Conservation (phyloP, 2,797 vertebrate species). For the Crypturellus tataupa region DNA sequence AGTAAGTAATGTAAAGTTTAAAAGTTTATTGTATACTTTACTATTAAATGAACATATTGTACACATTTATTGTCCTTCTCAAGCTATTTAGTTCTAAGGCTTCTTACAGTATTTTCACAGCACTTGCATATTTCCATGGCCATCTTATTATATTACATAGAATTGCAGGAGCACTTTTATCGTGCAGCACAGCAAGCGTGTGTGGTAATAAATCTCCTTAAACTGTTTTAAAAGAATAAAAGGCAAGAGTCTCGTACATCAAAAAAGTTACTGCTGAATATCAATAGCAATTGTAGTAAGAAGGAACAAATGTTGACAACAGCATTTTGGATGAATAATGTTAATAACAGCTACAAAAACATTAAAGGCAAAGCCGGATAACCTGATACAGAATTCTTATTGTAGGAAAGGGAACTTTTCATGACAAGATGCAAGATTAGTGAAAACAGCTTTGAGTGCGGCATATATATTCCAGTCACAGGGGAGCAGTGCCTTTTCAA, state of each 20-base stretch:
- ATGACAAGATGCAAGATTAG: not conserved
- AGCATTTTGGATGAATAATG: not conserved
- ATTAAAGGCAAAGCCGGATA: not conserved
- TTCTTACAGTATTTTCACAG: not conserved
- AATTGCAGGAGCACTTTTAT: not conserved
- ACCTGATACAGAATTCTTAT: not conserved
- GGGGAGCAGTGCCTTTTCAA: not conserved
- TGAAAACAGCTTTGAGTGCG: not conserved
- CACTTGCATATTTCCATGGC: not conserved
- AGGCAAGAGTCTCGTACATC: not conserved
- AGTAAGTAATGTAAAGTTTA: conserved; percentile 82
- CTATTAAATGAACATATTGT: rapidly evolving
- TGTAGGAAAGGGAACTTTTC: not conserved
- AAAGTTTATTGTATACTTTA: not conserved
- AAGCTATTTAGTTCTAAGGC: not conserved
- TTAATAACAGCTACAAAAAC: not conserved
- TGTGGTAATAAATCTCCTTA: not conserved
- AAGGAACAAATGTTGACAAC: not conserved
- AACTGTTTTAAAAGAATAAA: not conserved
- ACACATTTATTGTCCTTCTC: not conserved
- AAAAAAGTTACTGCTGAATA: too few relatives aligned
- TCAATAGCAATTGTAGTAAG: not conserved
- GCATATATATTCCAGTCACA: not conserved
- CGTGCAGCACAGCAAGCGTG: not conserved
- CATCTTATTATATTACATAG: not conserved